Conservation (phyloP, 2,113 vertebrate species). For the Vidua macroura region DNA sequence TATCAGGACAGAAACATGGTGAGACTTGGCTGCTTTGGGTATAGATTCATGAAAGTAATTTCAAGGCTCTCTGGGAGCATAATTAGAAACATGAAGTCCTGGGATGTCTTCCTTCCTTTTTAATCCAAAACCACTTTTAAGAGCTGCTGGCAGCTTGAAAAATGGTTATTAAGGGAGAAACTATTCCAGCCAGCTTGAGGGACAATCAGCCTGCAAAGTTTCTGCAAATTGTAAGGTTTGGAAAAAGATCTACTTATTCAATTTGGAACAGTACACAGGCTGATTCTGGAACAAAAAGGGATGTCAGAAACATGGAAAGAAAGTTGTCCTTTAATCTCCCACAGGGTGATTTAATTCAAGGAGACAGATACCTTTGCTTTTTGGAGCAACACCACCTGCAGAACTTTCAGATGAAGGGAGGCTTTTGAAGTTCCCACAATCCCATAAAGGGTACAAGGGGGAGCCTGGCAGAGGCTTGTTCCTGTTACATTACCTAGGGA, state of each 20-base stretch:
- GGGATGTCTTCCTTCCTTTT: conserved; percentile 42
- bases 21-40: conserved; percentile 35
- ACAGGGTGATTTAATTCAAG: neutral
- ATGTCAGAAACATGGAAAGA: neutral
- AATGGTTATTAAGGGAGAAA: conserved; percentile 21
- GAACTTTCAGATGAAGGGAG: neutral
- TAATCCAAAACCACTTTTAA: conserved; percentile 30
- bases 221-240: neutral
- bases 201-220: neutral
- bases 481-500: neutral
- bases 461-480: neutral
- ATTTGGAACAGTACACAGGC: neutral
- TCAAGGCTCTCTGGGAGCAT: conserved; percentile 50
- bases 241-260: neutral
- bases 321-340: neutral
- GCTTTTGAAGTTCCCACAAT: neutral
- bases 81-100: conserved; percentile 58
- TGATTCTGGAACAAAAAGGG: neutral
- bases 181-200: neutral
- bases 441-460: neutral
- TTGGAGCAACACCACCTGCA: neutral
- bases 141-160: conserved; percentile 20
- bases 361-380: neutral
- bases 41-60: conserved; percentile 40
- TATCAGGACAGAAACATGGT: conserved; percentile 24